A percentile compares a stretch with the other conserved stretches of the same genome.
Evolutionary conservation across 64 coral and sea anemone species (phyloP).

Genomic region (Exaiptasia diaphana): DNA sequence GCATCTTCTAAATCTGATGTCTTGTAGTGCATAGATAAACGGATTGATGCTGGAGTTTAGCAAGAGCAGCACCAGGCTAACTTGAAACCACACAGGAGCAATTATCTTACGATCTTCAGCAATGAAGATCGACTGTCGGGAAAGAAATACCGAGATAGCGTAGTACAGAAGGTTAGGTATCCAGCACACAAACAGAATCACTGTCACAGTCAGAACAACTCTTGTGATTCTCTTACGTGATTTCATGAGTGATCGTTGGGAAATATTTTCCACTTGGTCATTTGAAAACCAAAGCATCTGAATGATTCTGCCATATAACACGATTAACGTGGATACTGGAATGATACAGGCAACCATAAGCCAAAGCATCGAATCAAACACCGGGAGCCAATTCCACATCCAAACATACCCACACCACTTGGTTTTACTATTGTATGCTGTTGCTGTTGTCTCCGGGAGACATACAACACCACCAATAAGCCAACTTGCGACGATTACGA

Average conservation of each 20-base stretch:
- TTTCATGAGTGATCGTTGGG: slow-evolving; percentile 18
- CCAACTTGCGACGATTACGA: neutral
- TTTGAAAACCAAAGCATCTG: slow-evolving; percentile 15
- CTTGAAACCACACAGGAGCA: neutral
- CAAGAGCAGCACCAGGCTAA: neutral
- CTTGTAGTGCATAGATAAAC: slow-evolving; percentile 10
- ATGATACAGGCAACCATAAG: neutral
- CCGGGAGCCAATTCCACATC: neutral
- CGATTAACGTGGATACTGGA: neutral
- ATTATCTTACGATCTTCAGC: neutral
- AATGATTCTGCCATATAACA: slow-evolving; percentile 24
- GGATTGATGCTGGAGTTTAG: slow-evolving; percentile 9
- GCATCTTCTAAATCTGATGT: neutral
- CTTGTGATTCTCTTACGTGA: slow-evolving; percentile 50
- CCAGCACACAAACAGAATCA: slow-evolving; percentile 36
- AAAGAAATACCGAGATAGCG: neutral
- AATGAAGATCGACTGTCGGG: neutral
- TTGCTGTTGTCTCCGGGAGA: neutral
- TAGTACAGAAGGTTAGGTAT: slow-evolving; percentile 43
- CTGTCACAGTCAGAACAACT: slow-evolving; percentile 16
- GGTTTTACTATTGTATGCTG: neutral
- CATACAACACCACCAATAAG: neutral
- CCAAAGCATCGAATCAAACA: slow-evolving; percentile 12
- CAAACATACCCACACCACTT: neutral
- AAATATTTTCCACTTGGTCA: neutral